Base-by-base conservation (phyloP, 2,888 invertebrate species). In the Tachina fera region DNA sequence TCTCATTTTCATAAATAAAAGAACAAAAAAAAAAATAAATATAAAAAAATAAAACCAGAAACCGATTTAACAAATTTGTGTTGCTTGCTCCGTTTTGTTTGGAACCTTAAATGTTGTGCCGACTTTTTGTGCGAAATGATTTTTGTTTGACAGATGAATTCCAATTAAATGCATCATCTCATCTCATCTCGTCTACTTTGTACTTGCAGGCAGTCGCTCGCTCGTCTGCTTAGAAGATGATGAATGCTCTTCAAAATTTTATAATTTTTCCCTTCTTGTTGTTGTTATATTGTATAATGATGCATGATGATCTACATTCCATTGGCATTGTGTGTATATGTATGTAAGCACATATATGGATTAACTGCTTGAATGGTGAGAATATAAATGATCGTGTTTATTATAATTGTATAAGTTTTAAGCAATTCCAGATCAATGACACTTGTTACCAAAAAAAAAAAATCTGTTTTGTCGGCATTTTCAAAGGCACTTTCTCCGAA, bases 61-160 rank as follows among this genome's bases (percentile, higher is more conserved):
- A 47, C 39, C 60, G 45, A 63, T 56, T 41, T 41, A 70, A 72
- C 16, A 63, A n/a, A 65, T 43, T 45, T 49, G 39, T 41, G 43
- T 67, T 65, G 71, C 3, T 13, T 41, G 45, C 19, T 63, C 65
- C 31, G 56, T 72, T 79, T 67, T 80, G 65, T 75, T 78, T 86
- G 51, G 43, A 78, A 67, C 72, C 58, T 78, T 83, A 68, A 45
- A 86, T 86, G 79, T 83, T 86, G 56, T 74, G 83, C 83, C 87
- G 85, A 76, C 74, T 80, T 76, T 83, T 80, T 86, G 86, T 84
- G 88, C 85, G 87, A 88, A 88, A 88, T 87, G 88, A 88, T 87
- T 43, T 83, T 84, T 88, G 88, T 88, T 88, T 88, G 88, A 88
- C 88, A 88, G 87, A 87, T 83, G 79, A 58, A 86, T 86, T 86